Base-by-base conservation (phyloP, 2,888 invertebrate genomes). In the Parascotia fuliginaria region DNA sequence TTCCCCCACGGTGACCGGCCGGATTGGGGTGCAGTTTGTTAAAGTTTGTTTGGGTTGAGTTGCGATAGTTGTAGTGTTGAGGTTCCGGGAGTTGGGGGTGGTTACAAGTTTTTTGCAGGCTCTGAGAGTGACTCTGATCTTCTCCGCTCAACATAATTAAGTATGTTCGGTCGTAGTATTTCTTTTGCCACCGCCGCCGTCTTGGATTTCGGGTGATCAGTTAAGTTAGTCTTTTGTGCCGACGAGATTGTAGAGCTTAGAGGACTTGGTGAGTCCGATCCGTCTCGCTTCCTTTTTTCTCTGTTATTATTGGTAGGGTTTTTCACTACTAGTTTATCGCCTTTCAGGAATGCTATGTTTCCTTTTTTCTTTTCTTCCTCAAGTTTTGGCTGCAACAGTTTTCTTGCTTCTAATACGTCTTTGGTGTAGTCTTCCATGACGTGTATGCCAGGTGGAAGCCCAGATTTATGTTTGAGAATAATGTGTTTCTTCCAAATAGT, bases 1-100 rank as follows among this genome's bases (percentile, higher is more conserved):
- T 28, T 37, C 41, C 16, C 47, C 43, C 44, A 34, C 41, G 48
- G 47, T 16, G 42, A 48, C 47, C 47, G 22, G 45, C 49, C 49
- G 45, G 19, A 0, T 45, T 54, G 49, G 54, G 43, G 38, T 33
- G 28, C 24, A 7, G 4, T 3, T 24, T 24, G 24, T 24, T 24
- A 3, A 3, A 19, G 1, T 24, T 4, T 24, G 3, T 24, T 7
- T 24, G 7, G 4, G 24, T 24, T 24, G 4, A 6, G 7, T 24
- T 24, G 24, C 24, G 24, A 6, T 24, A 6, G 4, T 7, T 9
- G 24, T 24, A n/a, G n/a, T n/a, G n/a, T n/a, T n/a, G n/a, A n/a
- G n/a, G n/a, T n/a, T n/a, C n/a, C n/a, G n/a, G n/a, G n/a, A n/a
- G n/a, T n/a, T n/a, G n/a, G n/a, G n/a, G n/a, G n/a, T 24, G 4